Base-by-base conservation (phyloP, 1,140 invertebrate species). In the Galleria mellonella region DNA sequence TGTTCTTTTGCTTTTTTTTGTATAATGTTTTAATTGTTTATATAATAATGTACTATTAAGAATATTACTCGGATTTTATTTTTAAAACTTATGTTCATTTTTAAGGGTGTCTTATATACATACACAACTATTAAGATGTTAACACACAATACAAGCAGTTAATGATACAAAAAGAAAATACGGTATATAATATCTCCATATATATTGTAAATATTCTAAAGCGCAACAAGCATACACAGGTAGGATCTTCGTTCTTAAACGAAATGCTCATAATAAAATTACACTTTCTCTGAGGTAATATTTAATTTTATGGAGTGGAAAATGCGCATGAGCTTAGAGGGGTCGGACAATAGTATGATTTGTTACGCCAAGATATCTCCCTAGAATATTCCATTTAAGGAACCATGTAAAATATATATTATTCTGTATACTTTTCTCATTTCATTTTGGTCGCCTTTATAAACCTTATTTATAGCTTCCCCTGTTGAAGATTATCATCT, bases 261-360 rank as follows among this genome's bases (percentile, higher is more conserved):
- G 30, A 57, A 56, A 43, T 44, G 40, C 32, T 51, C 29, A 47
- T 63, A 55, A 72, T 68, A 68, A 63, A 75, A 77, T 73, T 70
- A 76, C 73, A 64, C 58, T 69, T 59, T 62, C n/a, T 70, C 56
- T 31, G 32, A 50, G 49, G 53, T 58, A 71, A 77, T 72, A 72
- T 77, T 75, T 76, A 83, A 73, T 77, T 83, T 82, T 74, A 79
- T 79, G 72, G 68, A 64, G 72, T 77, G 78, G 75, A 78, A 83
- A 77, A 78, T 52, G 37, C n/a, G 50, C 17, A 23, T 3, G 17
- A 28, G 33, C 32, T 47, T 32, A 47, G 67, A 62, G 70, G 35
- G 68, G 60, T 39, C 13, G 68, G 68, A 83, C 73, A 79, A 77
- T 73, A 53, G 60, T 44, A 83, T 75, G 69, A 82, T 79, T 83